Base-by-base conservation (phyloP, 2,888 invertebrate species). In the Agrochola lychnidis region DNA sequence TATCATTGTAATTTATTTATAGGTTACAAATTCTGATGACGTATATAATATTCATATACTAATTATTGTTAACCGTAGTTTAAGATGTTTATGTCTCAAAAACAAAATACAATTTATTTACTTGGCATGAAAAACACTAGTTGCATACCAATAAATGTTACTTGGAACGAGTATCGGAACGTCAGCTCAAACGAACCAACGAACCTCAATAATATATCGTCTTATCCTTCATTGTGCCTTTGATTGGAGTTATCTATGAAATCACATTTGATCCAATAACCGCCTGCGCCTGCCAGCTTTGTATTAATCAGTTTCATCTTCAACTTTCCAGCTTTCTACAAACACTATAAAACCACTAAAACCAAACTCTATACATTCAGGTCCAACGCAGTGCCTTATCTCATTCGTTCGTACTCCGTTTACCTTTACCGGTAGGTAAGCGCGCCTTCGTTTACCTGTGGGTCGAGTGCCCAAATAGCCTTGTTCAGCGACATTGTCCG, bases 391-490 rank as follows among this genome's bases (percentile, higher is more conserved):
- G 57, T 61, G 66, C 69, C 84, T 85, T 87, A 89, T 84, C 85
- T 76, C 77, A 64, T 78, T 82, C 62, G 85, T 81, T 70, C 73
- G 63, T 73, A 71, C 57, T 77, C 25, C 62, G 78, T 72, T 83
- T 73, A 83, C 78, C 63, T 73, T 82, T 36, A 68, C 70, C 70
- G 63, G 81, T 79, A 79, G 82, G 80, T 83, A 82, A 83, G 81
- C 79, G 62, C 67, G 78, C 76, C 79, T 87, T 83, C 83, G 87
- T 85, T 90, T 86, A 85, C 88, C 84, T 87, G 83, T 72, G 82
- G 84, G 81, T 86, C 82, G 81, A 89, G 84, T 81, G 78, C 68
- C 81, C 86, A 85, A 89, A 89, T 86, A 84, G 80, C 82, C 78
- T 76, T 76, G 85, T 80, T 89, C 89, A 84, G 89, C 76, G 72